phyloP scores from a whole-genome alignment of 2,888 invertebrate species.

The Bhutanitis thaidina region DNA sequence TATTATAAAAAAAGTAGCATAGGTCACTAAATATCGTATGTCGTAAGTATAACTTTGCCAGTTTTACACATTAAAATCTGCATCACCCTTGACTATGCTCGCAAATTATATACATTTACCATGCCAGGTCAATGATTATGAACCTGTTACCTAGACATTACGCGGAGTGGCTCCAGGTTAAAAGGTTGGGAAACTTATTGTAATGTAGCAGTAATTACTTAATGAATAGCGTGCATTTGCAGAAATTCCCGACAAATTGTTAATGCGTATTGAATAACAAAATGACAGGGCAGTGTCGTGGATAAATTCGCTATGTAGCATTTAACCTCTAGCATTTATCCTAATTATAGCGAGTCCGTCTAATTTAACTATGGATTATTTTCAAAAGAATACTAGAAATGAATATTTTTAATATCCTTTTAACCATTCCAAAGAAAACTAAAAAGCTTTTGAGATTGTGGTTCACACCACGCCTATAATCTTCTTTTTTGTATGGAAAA shows the following conservation, averaged over 20 bases:
- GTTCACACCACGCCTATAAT: no score
- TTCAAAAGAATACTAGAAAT: no score
- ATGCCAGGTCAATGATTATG: conserved; percentile 29
- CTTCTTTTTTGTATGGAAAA: no score
- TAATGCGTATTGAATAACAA: not conserved
- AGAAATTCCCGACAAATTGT: conserved; percentile 5
- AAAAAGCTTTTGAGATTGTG: no score
- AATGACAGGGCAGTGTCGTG: conserved; percentile 4
- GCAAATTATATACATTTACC: conserved; percentile 12
- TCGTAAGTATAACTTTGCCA: no score
- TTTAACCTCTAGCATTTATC: not conserved
- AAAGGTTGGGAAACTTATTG: conserved; percentile 15
- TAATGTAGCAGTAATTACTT: conserved; percentile 17
- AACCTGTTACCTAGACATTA: conserved; percentile 21
- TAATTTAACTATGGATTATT: no score
- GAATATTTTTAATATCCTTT: no score
- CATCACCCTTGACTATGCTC: not conserved
- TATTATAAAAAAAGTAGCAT: no score
- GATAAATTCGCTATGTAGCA: not conserved
- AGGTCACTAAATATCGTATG: no score
- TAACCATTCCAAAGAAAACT: no score
- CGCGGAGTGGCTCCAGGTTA: conserved; percentile 17
- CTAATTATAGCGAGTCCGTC: no score
- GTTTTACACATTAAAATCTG: not conserved
- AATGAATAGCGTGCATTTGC: not conserved